A percentile compares a stretch with the other conserved stretches of the same genome.
Conservation (phyloP, 2,888 invertebrate genomes). For the Amiota mariae region DNA sequence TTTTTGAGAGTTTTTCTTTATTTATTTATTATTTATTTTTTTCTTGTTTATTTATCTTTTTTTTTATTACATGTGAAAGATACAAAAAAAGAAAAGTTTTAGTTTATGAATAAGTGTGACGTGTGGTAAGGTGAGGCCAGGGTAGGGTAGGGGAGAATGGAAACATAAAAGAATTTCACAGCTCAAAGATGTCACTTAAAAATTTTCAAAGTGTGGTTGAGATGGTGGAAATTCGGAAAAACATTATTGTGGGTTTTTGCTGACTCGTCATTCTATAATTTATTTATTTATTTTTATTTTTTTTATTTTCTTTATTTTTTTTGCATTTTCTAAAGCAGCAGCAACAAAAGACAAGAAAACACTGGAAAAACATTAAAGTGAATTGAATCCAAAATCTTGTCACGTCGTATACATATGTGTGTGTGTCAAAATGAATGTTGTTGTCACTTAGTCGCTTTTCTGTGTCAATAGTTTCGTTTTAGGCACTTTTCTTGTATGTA, state of each 20-base stretch:
- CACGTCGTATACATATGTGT: not conserved
- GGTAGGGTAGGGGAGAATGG: no score
- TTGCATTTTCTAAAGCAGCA: conserved; percentile 4
- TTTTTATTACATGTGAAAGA: conserved; percentile 27
- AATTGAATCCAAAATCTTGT: conserved; percentile 26
- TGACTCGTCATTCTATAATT: conserved; percentile 2
- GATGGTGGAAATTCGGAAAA: conserved; percentile 31
- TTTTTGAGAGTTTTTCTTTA: conserved; percentile 40
- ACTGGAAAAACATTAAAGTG: conserved; percentile 14
- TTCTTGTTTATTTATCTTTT: conserved; percentile 37
- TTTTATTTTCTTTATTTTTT: conserved; percentile 4
- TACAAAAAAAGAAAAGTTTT: no score
- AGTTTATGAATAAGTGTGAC: no score
- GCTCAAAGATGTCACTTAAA: conserved; percentile 57
- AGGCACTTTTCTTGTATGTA: not conserved
- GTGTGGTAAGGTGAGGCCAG: no score
- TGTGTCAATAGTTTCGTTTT: conserved; percentile 23
- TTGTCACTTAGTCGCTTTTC: conserved; percentile 1
- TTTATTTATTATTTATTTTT: conserved; percentile 32
- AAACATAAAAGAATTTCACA: not conserved
- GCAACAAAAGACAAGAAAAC: conserved; percentile 33
- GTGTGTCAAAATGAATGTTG: not conserved
- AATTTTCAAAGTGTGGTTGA: conserved; percentile 63
- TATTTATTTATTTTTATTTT: not conserved
- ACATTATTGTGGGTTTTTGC: not conserved